A percentile compares a stretch with the other conserved stretches of the same genome.
Conservation (phyloP, 2,888 invertebrate genomes). For the Acanthosepion esculentum region DNA sequence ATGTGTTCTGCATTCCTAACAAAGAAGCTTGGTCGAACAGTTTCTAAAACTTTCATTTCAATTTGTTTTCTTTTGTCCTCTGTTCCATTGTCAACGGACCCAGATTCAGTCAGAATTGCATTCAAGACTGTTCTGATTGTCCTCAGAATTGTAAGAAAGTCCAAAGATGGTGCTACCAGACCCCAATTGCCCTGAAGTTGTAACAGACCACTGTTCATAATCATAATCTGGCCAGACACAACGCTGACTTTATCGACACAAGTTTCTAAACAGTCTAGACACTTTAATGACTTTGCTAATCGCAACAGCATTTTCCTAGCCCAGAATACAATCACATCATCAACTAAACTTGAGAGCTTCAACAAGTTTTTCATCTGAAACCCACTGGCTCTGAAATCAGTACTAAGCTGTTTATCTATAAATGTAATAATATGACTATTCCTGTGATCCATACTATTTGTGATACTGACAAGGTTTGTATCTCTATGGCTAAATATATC, state of each 20-base stretch:
- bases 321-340: background rate
- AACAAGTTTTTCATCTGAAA: background rate
- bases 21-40: background rate
- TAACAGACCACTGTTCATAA: background rate
- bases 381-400: background rate
- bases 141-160: background rate
- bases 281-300: slow-evolving; percentile 33
- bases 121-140: background rate
- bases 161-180: background rate
- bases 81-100: background rate
- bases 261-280: background rate
- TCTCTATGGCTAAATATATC: background rate
- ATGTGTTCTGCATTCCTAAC: background rate
- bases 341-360: background rate
- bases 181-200: background rate
- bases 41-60: background rate
- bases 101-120: background rate
- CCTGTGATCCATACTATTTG: background rate
- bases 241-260: background rate
- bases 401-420: background rate
- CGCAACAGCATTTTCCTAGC: background rate
- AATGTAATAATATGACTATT: background rate
- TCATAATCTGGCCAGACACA: background rate
- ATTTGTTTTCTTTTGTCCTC: background rate
- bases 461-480: background rate